Evolutionary conservation across 1,140 invertebrate genomes (phyloP).

Genomic region (Drosophila pectinifera): DNA sequence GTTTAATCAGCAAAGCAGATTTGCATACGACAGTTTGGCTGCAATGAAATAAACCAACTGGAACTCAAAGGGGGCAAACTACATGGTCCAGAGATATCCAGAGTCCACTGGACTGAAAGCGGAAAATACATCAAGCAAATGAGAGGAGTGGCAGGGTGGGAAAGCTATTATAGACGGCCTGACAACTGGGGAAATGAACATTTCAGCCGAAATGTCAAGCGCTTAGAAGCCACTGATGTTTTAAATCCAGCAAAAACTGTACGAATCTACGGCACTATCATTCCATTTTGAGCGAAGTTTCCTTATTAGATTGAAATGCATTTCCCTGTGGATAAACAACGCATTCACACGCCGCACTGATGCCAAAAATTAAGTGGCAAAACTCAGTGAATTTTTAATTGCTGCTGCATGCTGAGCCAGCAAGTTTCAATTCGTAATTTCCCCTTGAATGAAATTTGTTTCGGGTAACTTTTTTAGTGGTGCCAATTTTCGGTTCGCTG

Average conservation of each 20-base stretch:
- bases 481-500: constrained; percentile 30
- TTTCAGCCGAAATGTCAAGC: constrained; percentile 75
- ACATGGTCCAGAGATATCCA: constrained; percentile 31
- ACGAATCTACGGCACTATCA: not conserved
- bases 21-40: constrained; percentile 72
- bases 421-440: constrained; percentile 48
- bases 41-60: constrained; percentile 79
- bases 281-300: constrained; percentile 7
- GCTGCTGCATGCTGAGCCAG: constrained; percentile 27
- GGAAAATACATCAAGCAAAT: constrained; percentile 70
- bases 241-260: constrained; percentile 19
- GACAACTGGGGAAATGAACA: constrained; percentile 79
- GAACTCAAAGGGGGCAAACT: constrained; percentile 59
- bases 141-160: constrained; percentile 17
- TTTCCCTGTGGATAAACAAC: constrained; percentile 2
- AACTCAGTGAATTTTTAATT: constrained; percentile 51
- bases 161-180: constrained; percentile 75
- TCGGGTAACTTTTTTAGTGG: constrained; percentile 26
- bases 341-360: not conserved
- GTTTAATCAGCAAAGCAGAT: constrained; percentile 82
- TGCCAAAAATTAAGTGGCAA: constrained; percentile 16
- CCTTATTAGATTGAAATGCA: constrained; percentile 14
- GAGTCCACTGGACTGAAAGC: constrained; percentile 29
- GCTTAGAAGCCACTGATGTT: constrained; percentile 17
- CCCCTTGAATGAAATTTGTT: constrained; percentile 18